phyloP scores from a whole-genome alignment of 2,888 invertebrate species.

The Galerucella pusilla region DNA sequence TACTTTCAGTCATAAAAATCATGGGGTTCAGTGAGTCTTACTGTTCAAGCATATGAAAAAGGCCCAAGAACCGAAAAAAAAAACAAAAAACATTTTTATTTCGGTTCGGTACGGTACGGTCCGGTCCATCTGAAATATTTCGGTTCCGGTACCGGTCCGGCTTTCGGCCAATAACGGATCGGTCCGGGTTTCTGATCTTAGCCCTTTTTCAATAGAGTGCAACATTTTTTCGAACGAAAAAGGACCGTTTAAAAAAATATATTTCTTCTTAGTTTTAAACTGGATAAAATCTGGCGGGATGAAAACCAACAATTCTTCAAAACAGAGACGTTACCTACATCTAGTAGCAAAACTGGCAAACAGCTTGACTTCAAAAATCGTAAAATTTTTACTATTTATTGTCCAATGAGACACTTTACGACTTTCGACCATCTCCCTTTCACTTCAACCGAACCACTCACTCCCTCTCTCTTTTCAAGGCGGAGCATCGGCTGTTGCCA shows the following conservation, averaged over 20 bases:
- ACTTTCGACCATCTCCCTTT: conserved; percentile 54
- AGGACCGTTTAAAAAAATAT: neutral
- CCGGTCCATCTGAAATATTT: too few species aligned
- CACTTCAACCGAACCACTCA: conserved; percentile 32
- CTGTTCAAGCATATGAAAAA: too few species aligned
- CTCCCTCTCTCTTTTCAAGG: conserved; percentile 53
- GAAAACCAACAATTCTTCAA: conserved; percentile 20
- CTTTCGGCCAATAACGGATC: too few species aligned
- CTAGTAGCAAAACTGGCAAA: conserved; percentile 64
- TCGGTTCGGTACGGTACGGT: too few species aligned
- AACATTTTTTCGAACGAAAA: too few species aligned
- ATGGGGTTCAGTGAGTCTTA: too few species aligned
- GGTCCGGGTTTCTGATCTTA: too few species aligned
- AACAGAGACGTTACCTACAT: conserved; percentile 64
- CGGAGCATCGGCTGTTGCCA: conserved; percentile 61
- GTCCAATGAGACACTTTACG: conserved; percentile 64
- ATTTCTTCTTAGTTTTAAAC: conserved; percentile 5
- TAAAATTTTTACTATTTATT: conserved; percentile 66
- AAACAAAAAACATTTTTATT: too few species aligned
- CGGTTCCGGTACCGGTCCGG: too few species aligned
- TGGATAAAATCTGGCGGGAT: conserved; percentile 23
- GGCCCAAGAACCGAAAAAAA: too few species aligned
- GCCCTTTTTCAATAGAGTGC: too few species aligned
- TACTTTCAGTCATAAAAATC: too few species aligned
- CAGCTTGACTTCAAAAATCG: conserved; percentile 63